These are phyloP conservation scores for Piaya cayana DNA, from an alignment of 2,113 vertebrate genomes.

Conservation along the genomic window DNA sequence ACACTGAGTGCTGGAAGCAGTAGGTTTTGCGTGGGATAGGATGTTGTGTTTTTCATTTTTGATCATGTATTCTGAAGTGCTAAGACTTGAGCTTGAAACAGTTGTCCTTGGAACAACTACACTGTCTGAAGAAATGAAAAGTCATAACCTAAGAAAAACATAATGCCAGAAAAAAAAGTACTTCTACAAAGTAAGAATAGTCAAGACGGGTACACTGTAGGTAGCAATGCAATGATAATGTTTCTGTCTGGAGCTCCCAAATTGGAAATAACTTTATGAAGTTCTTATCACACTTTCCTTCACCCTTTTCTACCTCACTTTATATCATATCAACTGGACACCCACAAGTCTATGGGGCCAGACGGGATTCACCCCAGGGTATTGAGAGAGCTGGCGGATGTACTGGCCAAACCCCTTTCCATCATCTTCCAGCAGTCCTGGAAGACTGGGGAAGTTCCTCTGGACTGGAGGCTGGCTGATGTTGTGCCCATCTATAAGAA, in stretches of 20 bases:
- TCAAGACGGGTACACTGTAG: not conserved
- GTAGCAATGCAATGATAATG: not conserved
- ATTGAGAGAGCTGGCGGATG: too few relatives aligned
- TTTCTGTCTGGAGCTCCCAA: not conserved
- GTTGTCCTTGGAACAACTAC: conserved; percentile 7
- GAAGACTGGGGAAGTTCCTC: too few relatives aligned
- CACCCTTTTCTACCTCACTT: not conserved
- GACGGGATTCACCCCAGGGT: too few relatives aligned
- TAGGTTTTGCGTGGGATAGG: not conserved
- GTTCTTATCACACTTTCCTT: not conserved
- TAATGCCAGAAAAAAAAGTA: not conserved
- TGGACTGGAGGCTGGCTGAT: too few relatives aligned
- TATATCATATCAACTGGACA: too few relatives aligned
- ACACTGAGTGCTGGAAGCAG: not conserved
- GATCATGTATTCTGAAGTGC: not conserved
- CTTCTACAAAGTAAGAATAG: not conserved
- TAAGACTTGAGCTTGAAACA: not conserved
- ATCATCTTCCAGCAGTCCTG: too few relatives aligned
- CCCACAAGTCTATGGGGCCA: too few relatives aligned
- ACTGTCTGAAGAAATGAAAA: not conserved
- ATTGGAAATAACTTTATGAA: not conserved
- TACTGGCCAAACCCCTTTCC: too few relatives aligned
- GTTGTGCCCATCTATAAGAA: too few relatives aligned
- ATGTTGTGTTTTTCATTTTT: conserved; percentile 22
- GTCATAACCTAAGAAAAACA: not conserved